A percentile compares a stretch with the other conserved stretches of the same genome.
Evolutionary conservation across 1,140 invertebrate species (phyloP).

Genomic region (Lucilia sericata): DNA sequence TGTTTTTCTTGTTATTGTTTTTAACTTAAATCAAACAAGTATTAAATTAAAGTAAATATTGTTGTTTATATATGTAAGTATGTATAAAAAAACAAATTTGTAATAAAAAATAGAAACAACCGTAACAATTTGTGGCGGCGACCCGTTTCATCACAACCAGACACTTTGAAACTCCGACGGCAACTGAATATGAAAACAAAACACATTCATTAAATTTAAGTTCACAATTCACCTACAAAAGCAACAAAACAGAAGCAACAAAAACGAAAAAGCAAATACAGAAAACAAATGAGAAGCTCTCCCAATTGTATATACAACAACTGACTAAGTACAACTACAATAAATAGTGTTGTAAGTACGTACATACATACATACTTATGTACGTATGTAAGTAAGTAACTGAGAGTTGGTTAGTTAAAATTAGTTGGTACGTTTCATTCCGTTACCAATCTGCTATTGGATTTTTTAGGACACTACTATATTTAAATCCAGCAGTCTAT

Average conservation of each 20-base stretch:
- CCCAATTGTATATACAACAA: not conserved
- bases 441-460: no score
- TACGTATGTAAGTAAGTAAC: no score
- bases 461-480: no score
- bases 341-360: no score
- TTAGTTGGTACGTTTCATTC: no score
- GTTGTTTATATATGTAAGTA: not conserved
- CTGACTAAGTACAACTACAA: no score
- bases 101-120: not conserved
- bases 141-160: slow-evolving; percentile 28
- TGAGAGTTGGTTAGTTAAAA: no score
- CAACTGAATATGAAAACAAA: slow-evolving; percentile 47
- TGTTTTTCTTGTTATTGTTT: slow-evolving; percentile 30
- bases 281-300: not conserved
- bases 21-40: slow-evolving; percentile 34
- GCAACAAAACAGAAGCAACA: slow-evolving; percentile 4
- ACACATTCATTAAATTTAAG: slow-evolving; percentile 21
- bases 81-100: no score
- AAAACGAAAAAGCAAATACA: not conserved
- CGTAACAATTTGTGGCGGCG: slow-evolving; percentile 4
- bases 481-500: no score
- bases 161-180: slow-evolving; percentile 48
- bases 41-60: slow-evolving; percentile 28
- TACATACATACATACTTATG: no score
- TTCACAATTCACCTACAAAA: slow-evolving; percentile 12